Evolutionary conservation across 2,888 invertebrate species (phyloP).

Genomic region (Lasioglossum leucozonium): DNA sequence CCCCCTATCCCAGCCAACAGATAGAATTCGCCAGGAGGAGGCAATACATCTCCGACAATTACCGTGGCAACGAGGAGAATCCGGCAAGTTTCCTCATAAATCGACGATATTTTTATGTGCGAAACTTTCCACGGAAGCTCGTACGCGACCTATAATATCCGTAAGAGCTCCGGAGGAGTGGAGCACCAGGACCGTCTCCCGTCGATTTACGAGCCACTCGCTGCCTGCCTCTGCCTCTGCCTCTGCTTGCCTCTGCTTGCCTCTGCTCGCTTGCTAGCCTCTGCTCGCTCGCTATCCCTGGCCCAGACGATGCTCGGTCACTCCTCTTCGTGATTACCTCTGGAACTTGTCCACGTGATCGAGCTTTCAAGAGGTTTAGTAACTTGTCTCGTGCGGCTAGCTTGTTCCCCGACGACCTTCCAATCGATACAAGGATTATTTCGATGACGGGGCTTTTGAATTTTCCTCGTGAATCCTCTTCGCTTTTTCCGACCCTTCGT

Average conservation of each 20-base stretch:
- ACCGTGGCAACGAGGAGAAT: conserved; percentile 71
- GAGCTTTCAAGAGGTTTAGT: conserved; percentile 66
- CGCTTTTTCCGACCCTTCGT: neutral
- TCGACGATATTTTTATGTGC: conserved; percentile 79
- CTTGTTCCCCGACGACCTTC: conserved; percentile 13
- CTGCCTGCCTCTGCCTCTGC: conserved; percentile 7
- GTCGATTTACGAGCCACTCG: conserved; percentile 68
- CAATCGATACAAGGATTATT: conserved; percentile 45
- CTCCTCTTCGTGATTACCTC: conserved; percentile 63
- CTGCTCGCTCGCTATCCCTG: conserved; percentile 17
- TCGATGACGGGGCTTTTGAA: conserved; percentile 16
- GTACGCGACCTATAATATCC: conserved; percentile 71
- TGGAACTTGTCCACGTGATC: conserved; percentile 69
- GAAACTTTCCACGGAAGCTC: conserved; percentile 72
- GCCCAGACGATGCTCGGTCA: conserved; percentile 47
- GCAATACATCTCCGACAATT: conserved; percentile 79
- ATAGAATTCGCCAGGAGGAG: conserved; percentile 74
- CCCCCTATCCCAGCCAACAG: conserved; percentile 54
- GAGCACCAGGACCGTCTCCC: conserved; percentile 46
- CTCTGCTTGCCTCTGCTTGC: neutral
- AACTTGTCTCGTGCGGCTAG: conserved; percentile 52
- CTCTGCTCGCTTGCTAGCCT: neutral
- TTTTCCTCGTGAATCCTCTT: conserved; percentile 7
- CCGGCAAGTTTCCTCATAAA: conserved; percentile 78
- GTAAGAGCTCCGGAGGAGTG: conserved; percentile 62